Evolutionary conservation across 92 coral and sea anemone genomes (phyloP), one percentile per base, ranked within the genome.

Genomic region (Galaxea fascicularis): DNA sequence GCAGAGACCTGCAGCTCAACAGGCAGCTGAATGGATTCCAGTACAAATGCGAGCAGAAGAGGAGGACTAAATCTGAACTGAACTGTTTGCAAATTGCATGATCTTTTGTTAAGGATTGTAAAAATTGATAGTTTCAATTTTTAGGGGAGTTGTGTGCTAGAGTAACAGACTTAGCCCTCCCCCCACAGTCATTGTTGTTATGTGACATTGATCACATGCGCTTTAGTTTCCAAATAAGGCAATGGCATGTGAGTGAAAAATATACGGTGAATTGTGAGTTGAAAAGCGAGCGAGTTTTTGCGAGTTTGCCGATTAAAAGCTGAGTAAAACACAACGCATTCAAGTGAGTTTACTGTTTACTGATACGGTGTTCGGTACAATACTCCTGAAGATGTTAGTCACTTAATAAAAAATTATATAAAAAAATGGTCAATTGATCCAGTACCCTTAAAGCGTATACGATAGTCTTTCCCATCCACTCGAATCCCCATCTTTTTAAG

Each of bases 71-170:
- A 35, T 35, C 41, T 35, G 44, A 73, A 46, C 31, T 26, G 77
- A 44, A 73, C 59, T 73, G 77, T 46, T 52, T 73, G 16, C 41
- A 47, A 73, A 62, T 47, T 21, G 41, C 77, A 73, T 21, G 58
- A 52, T 73, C 25, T 63, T 63, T 63, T 63, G 68, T 63, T 26
- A 63, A 63, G 31, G 68, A 63, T 63, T 52, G 63, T 73, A 73
- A 73, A 70, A 70, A 70, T 70, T 70, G 74, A 70, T 8, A 65
- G 74, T 31, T 39, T 30, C 53, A 70, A 70, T 70, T 70, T 70
- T 70, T 39, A 70, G 74, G 74, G 74, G 74, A 70, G 74, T 70
- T 70, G 74, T 70, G 74, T 70, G 39, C 54, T 53, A 35, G 74
- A 35, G 28, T 70, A 8, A 70, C 24, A 18, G 74, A 70, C 71